Base-by-base conservation (phyloP, 2,797 vertebrate genomes). In the Pseudopleuronectes americanus region DNA sequence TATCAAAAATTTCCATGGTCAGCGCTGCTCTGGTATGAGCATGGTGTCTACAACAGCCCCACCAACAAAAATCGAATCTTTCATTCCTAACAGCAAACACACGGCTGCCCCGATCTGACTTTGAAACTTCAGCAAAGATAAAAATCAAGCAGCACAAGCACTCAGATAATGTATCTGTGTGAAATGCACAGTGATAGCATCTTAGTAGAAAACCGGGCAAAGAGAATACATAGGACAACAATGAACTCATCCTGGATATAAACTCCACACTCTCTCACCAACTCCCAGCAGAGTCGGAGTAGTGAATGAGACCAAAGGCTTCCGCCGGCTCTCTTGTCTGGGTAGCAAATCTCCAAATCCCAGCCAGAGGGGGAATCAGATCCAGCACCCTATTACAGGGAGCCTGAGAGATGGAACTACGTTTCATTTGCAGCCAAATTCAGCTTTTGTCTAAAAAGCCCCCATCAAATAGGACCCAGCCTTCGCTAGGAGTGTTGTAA, bases 291-390 rank as follows among this genome's bases (percentile, higher is more conserved):
- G 81, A 87, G 79, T 77, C 64, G 62, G 63, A 80, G 80, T 76
- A 52, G 80, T 77, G 85, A 84, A 84, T 17, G 55, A 83, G 85
- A 84, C 84, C 73, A 78, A 81, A 81, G 80, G 72, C 80, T 84
- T 87, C 81, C 68, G 67, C 82, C 75, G n/a, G 26, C 69, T 53
- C 57, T 71, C 80, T 85, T 84, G 76, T 88, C 85, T 88, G 75
- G 59, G 75, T 71, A 86, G 81, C 82, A 89, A 89, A 91, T 88
- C 87, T 87, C 78, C 76, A 85, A 92, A 92, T 89, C 85, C 80
- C 79, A 80, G 89, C 82, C 84, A 85, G 85, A 80, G 80, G 87
- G 76, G 47, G 79, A 78, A 80, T 80, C 77, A 73, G 69, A 87
- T 85, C 84, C 84, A 83, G 79, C 64, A 68, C 81, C 80, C 64